Conservation (phyloP, 2,113 vertebrate genomes). For the Butorides virescens region DNA sequence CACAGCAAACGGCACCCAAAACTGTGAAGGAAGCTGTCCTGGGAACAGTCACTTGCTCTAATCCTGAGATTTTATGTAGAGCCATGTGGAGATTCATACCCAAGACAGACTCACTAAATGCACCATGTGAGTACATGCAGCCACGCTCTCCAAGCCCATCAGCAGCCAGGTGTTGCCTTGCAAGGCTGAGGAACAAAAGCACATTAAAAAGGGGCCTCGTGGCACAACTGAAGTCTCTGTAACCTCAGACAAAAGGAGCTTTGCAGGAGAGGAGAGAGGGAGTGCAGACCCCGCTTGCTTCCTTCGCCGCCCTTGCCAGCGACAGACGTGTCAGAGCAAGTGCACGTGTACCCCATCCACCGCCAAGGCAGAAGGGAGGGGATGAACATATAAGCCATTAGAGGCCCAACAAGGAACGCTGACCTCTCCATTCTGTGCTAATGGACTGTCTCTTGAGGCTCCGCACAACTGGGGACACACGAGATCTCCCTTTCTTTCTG, state of each 20-base stretch:
- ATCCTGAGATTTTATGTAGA: background rate
- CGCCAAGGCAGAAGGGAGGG: background rate
- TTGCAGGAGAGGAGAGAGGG: background rate
- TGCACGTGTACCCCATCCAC: fast-evolving
- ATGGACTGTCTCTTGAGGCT: background rate
- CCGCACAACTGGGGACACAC: background rate
- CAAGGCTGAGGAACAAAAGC: background rate
- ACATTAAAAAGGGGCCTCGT: fast-evolving
- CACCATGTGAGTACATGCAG: fast-evolving
- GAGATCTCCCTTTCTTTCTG: background rate
- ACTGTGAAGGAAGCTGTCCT: fast-evolving
- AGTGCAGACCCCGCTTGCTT: fast-evolving
- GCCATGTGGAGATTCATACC: background rate
- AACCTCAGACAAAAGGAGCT: background rate
- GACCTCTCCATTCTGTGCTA: background rate
- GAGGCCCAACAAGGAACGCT: background rate
- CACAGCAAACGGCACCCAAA: background rate
- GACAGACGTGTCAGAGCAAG: background rate
- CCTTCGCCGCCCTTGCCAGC: background rate
- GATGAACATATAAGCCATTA: background rate
- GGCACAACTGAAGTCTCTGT: background rate
- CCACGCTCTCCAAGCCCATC: background rate
- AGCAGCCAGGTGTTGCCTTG: background rate
- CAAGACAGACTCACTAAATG: background rate
- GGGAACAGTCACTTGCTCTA: background rate